Percentiles rank a stretch among this genome's conserved stretches.
Conservation (phyloP, 1,140 invertebrate species). For the Sycophila sp. region DNA sequence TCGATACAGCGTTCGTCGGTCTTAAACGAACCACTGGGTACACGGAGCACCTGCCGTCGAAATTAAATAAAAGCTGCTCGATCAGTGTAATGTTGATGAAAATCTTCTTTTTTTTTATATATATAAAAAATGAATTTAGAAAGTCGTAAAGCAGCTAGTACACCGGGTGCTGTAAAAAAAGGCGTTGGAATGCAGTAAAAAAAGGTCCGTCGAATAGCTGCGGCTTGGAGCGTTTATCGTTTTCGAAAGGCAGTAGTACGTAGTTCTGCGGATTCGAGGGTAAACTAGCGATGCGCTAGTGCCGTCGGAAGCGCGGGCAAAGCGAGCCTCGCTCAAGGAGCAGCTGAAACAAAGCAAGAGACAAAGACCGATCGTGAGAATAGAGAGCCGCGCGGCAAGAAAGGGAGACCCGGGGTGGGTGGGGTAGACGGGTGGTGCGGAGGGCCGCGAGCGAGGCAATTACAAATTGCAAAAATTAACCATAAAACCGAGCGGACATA, state of each 20-base stretch:
- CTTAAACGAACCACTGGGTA: too few relatives aligned
- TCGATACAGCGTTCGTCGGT: too few relatives aligned
- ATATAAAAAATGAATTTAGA: too few relatives aligned
- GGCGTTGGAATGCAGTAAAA: too few relatives aligned
- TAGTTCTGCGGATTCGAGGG: neutral
- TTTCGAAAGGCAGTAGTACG: neutral
- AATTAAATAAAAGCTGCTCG: too few relatives aligned
- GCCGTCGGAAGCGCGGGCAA: neutral
- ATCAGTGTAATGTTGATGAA: too few relatives aligned
- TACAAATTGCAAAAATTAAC: conserved; percentile 64
- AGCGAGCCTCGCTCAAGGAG: neutral
- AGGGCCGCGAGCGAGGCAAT: conserved; percentile 47
- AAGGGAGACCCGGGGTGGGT: neutral
- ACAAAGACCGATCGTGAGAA: conserved; percentile 29
- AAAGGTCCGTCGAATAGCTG: too few relatives aligned
- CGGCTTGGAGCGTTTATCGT: neutral
- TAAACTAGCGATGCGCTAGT: neutral
- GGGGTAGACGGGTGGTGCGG: neutral
- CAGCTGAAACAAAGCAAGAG: conserved; percentile 22
- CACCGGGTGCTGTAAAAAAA: too few relatives aligned
- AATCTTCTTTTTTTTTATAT: too few relatives aligned
- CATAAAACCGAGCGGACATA: conserved; percentile 54
- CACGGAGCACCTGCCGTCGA: too few relatives aligned
- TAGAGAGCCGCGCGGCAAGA: neutral
- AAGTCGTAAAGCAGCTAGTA: too few relatives aligned